These are phyloP conservation scores for Macaria liturata DNA, from an alignment of 2,888 invertebrate genomes.

Conservation along the genomic window DNA sequence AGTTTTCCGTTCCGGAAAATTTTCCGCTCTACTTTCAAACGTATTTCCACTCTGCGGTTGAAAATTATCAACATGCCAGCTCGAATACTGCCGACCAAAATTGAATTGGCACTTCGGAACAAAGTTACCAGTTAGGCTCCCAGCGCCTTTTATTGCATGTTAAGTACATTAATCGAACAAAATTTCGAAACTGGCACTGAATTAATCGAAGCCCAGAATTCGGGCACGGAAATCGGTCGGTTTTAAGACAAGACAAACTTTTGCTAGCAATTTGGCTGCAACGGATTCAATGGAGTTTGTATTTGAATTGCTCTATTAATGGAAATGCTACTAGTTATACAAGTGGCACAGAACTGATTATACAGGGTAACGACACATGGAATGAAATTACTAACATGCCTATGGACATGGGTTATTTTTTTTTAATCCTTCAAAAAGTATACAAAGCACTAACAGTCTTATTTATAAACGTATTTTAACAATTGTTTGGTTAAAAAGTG, in stretches of 20 bases:
- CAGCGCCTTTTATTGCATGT: conserved; percentile 73
- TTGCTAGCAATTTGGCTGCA: conserved; percentile 35
- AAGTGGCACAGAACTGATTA: neutral
- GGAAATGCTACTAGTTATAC: conserved; percentile 16
- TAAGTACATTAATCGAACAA: conserved; percentile 67
- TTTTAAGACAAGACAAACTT: conserved; percentile 44
- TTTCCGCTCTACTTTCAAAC: no score
- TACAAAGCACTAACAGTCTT: no score
- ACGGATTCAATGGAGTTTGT: conserved; percentile 40
- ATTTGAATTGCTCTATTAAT: conserved; percentile 38
- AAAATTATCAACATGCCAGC: conserved; percentile 34
- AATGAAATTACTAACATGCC: neutral
- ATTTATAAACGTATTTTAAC: no score
- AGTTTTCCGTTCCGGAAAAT: no score
- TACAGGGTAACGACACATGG: neutral
- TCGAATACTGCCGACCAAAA: conserved; percentile 36
- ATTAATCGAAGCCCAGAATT: conserved; percentile 61
- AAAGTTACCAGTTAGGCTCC: conserved; percentile 62
- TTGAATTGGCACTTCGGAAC: conserved; percentile 71
- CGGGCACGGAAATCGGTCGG: conserved; percentile 55
- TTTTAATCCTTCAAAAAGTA: neutral
- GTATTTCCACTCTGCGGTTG: no score
- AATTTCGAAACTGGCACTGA: conserved; percentile 18
- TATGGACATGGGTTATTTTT: neutral
- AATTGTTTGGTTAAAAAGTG: no score